phyloP scores from a whole-genome alignment of 1,140 invertebrate genomes.

The Cotesia chilonis region DNA sequence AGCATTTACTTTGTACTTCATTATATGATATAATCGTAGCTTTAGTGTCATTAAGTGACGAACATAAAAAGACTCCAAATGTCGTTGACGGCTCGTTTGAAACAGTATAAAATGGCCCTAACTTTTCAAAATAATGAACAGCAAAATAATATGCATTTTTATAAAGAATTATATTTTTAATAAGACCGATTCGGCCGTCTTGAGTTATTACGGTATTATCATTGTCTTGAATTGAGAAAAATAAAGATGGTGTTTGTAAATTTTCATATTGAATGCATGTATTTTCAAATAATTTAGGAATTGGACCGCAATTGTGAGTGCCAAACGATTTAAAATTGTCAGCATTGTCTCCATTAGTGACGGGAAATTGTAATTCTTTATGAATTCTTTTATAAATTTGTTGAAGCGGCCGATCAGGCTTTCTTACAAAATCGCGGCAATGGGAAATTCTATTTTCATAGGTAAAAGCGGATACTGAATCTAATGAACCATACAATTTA shows the following conservation, averaged over 20 bases:
- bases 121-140: background rate
- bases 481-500: slow-evolving; percentile 52
- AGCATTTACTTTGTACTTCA: slow-evolving; percentile 1
- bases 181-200: background rate
- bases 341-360: background rate
- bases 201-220: slow-evolving; percentile 2
- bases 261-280: background rate
- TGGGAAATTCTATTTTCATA: slow-evolving; percentile 60
- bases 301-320: background rate
- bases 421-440: slow-evolving; percentile 49
- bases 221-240: background rate
- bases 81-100: background rate
- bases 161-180: background rate
- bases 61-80: slow-evolving; percentile 11
- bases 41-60: background rate
- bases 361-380: background rate
- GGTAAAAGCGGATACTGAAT: slow-evolving; percentile 57
- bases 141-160: background rate
- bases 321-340: background rate
- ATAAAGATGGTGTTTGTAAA: background rate
- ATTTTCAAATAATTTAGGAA: background rate
- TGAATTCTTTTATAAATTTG: slow-evolving; percentile 37
- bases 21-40: background rate
- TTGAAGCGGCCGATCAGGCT: slow-evolving; percentile 43
- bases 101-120: background rate